Percentiles rank a stretch among this genome's conserved stretches.
Evolutionary conservation across 1,140 invertebrate species (phyloP).

Genomic region (Chlorops oryzae): DNA sequence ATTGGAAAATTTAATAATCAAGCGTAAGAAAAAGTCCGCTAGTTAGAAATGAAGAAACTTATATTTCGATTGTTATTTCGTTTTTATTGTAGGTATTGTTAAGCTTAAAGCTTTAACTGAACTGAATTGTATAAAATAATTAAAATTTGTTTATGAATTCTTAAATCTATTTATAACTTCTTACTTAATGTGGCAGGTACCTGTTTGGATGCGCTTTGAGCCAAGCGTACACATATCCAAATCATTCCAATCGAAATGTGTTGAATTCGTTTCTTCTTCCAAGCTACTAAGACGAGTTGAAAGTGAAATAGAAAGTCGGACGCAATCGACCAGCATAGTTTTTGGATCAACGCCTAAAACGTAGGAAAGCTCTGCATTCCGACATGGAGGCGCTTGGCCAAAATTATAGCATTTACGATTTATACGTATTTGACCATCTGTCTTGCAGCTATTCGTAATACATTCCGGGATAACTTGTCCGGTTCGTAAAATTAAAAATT

Average conservation of each 20-base stretch:
- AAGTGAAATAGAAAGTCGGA: constrained; percentile 37
- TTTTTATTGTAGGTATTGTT: no score
- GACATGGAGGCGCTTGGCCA: constrained; percentile 47
- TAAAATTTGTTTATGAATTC: neutral
- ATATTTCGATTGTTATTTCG: no score
- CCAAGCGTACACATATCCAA: constrained; percentile 31
- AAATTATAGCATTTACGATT: constrained; percentile 51
- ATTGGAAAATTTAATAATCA: no score
- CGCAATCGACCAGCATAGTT: constrained; percentile 49
- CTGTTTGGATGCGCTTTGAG: constrained; percentile 9
- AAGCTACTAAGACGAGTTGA: constrained; percentile 29
- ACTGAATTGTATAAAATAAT: neutral
- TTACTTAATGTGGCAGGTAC: no score
- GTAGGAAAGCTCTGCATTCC: constrained; percentile 24
- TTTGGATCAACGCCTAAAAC: constrained; percentile 51
- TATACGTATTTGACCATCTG: constrained; percentile 50
- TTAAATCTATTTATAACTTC: no score
- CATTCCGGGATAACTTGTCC: constrained; percentile 55
- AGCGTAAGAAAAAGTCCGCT: no score
- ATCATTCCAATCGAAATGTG: constrained; percentile 29
- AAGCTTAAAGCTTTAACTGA: no score
- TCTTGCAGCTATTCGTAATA: constrained; percentile 54
- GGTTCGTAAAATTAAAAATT: constrained; percentile 54
- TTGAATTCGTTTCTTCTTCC: neutral
- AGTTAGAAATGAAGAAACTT: no score